phyloP scores from a whole-genome alignment of 2,797 vertebrate species.

The Chaenodraco wilsoni region DNA sequence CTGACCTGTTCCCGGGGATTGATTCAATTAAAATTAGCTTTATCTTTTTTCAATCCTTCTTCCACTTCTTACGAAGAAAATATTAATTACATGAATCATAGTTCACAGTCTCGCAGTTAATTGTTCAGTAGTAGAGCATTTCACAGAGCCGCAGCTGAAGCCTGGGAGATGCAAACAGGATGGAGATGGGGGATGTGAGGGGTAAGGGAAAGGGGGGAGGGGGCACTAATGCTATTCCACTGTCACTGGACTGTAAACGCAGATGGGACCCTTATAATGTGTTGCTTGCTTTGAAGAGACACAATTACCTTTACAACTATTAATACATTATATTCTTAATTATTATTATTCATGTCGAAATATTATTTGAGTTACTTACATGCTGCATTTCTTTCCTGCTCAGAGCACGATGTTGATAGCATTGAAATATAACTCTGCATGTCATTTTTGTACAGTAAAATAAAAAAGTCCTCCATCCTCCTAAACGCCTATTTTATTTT shows the following conservation, averaged over 20 bases:
- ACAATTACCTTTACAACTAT: constrained; percentile 21
- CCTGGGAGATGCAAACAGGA: constrained; percentile 76
- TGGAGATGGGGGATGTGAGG: constrained; percentile 40
- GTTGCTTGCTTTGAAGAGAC: constrained; percentile 47
- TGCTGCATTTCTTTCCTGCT: neutral
- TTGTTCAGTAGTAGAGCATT: constrained; percentile 77
- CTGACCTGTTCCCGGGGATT: constrained; percentile 73
- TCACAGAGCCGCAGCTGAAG: constrained; percentile 80
- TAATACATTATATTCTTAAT: constrained; percentile 28
- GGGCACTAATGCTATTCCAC: constrained; percentile 70
- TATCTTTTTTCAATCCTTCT: constrained; percentile 46
- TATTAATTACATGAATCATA: constrained; percentile 83
- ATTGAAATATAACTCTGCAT: constrained; percentile 16
- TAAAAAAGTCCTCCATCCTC: constrained; percentile 27
- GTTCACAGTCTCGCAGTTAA: constrained; percentile 82
- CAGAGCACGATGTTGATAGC: constrained; percentile 6
- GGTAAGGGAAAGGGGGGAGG: constrained; percentile 39
- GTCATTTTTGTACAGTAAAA: neutral
- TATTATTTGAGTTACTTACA: neutral
- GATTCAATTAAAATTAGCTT: constrained; percentile 77
- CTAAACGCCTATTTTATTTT: constrained; percentile 33
- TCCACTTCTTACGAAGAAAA: constrained; percentile 69
- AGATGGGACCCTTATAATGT: constrained; percentile 74
- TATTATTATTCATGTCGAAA: constrained; percentile 16
- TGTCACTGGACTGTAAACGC: constrained; percentile 79